Percentiles rank a stretch among this genome's conserved stretches.
Evolutionary conservation across 1,140 invertebrate species (phyloP).

Genomic region (Drosophila sp.): DNA sequence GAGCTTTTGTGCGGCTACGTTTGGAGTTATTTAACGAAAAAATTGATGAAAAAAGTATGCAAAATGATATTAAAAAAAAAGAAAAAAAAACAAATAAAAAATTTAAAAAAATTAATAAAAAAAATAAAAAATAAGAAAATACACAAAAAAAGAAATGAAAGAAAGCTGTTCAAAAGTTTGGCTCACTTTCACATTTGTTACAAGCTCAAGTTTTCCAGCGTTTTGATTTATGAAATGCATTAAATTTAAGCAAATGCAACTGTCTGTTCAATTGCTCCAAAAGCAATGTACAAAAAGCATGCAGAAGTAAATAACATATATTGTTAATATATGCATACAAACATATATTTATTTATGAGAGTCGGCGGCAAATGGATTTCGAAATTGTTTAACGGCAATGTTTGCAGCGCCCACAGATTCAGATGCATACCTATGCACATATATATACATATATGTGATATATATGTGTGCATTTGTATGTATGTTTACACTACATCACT

Average conservation of each 20-base stretch:
- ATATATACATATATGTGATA: neutral
- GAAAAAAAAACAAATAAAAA: constrained; percentile 13
- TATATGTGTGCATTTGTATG: neutral
- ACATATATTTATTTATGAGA: neutral
- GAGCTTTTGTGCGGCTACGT: constrained; percentile 29
- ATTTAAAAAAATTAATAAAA: neutral
- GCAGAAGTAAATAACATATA: neutral
- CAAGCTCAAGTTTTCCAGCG: neutral
- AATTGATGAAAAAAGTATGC: constrained; percentile 19
- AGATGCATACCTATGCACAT: neutral
- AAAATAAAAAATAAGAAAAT: constrained; percentile 5
- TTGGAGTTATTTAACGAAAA: constrained; percentile 18
- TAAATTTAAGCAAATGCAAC: constrained; percentile 37
- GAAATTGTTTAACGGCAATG: constrained; percentile 5
- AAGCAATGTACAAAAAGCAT: neutral
- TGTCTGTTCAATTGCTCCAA: constrained; percentile 41
- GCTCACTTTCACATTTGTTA: neutral
- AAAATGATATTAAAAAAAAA: constrained; percentile 18
- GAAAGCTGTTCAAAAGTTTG: constrained; percentile 24
- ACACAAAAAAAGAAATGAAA: constrained; percentile 3
- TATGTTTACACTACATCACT: neutral
- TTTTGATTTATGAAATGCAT: neutral
- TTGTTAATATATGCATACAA: neutral
- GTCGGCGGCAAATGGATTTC: neutral
- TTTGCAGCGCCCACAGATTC: neutral